These are phyloP conservation scores for Neodiprion pinetum DNA, from an alignment of 1,140 invertebrate species.

Conservation along the genomic window DNA sequence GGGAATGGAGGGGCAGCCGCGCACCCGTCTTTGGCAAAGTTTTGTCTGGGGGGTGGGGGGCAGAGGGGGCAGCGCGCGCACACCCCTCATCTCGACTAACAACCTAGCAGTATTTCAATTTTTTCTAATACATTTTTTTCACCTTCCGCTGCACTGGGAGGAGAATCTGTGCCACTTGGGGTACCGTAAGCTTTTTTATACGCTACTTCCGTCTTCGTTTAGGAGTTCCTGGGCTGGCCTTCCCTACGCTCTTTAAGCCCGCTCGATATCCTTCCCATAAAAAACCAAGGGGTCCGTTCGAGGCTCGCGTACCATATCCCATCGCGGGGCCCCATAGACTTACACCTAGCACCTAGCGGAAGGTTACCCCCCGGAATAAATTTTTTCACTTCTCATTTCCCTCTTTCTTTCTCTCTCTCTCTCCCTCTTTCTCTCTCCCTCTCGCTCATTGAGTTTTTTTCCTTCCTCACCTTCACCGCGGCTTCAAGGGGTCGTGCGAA, in stretches of 20 bases:
- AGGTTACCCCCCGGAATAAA: slow-evolving; percentile 20
- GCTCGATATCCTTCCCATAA: slow-evolving; percentile 36
- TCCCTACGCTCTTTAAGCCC: slow-evolving; percentile 21
- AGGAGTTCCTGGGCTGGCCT: slow-evolving; percentile 25
- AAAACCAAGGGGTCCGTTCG: slow-evolving; percentile 32
- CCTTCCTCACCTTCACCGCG: slow-evolving; percentile 1
- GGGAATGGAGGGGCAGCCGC: background rate
- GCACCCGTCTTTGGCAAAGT: background rate
- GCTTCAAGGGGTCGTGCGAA: slow-evolving; percentile 48
- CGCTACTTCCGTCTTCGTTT: slow-evolving; percentile 43
- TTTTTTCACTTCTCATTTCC: slow-evolving; percentile 22
- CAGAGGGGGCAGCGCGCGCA: background rate
- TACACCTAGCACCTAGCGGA: slow-evolving; percentile 43
- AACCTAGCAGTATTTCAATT: slow-evolving; percentile 47
- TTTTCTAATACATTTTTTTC: slow-evolving; percentile 38
- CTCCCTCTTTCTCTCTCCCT: slow-evolving; percentile 12
- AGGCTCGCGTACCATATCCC: slow-evolving; percentile 16
- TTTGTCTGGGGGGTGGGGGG: background rate
- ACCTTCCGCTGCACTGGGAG: slow-evolving; percentile 38
- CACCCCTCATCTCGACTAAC: slow-evolving; percentile 27
- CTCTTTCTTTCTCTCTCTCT: slow-evolving; percentile 21
- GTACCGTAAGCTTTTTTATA: slow-evolving; percentile 54
- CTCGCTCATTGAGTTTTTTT: slow-evolving; percentile 25
- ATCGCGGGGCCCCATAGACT: slow-evolving; percentile 17
- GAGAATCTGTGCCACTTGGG: slow-evolving; percentile 59